phyloP scores from a whole-genome alignment of 2,888 invertebrate genomes.

The Agonopterix arenella region DNA sequence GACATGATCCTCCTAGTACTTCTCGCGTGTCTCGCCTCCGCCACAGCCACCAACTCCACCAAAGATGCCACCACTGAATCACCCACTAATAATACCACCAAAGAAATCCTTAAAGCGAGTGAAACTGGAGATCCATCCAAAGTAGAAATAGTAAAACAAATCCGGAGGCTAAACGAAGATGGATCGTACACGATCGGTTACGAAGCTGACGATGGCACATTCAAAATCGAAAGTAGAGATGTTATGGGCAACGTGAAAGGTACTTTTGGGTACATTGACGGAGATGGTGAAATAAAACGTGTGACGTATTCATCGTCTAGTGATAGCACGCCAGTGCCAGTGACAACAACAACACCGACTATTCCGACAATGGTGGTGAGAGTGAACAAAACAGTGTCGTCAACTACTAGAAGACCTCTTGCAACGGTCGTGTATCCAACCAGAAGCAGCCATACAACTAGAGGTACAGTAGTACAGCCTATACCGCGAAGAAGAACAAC shows the following conservation, averaged over 20 bases:
- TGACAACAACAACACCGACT: slow-evolving; percentile 49
- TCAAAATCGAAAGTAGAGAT: slow-evolving; percentile 89
- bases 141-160: slow-evolving; percentile 88
- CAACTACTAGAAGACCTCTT: slow-evolving; percentile 74
- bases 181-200: slow-evolving; percentile 91
- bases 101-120: slow-evolving; percentile 76
- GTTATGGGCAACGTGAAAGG: slow-evolving; percentile 88
- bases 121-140: slow-evolving; percentile 83
- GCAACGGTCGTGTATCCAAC: slow-evolving; percentile 71
- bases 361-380: slow-evolving; percentile 66
- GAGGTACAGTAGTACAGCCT: slow-evolving; percentile 80
- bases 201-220: slow-evolving; percentile 90
- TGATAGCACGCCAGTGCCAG: slow-evolving; percentile 60
- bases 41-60: slow-evolving; percentile 33
- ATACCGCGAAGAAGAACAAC: slow-evolving; percentile 76
- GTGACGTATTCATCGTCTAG: slow-evolving; percentile 82
- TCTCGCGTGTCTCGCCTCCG: slow-evolving; percentile 46
- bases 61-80: slow-evolving; percentile 37
- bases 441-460: slow-evolving; percentile 72
- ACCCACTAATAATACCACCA: slow-evolving; percentile 53
- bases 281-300: slow-evolving; percentile 85
- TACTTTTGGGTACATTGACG: slow-evolving; percentile 88
- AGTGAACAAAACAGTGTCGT: slow-evolving; percentile 62
- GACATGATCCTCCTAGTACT: slow-evolving; percentile 61
- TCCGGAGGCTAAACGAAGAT: slow-evolving; percentile 87